phyloP scores from a whole-genome alignment of 92 coral and sea anemone species.

The Hydrozoanthus gracilis region DNA sequence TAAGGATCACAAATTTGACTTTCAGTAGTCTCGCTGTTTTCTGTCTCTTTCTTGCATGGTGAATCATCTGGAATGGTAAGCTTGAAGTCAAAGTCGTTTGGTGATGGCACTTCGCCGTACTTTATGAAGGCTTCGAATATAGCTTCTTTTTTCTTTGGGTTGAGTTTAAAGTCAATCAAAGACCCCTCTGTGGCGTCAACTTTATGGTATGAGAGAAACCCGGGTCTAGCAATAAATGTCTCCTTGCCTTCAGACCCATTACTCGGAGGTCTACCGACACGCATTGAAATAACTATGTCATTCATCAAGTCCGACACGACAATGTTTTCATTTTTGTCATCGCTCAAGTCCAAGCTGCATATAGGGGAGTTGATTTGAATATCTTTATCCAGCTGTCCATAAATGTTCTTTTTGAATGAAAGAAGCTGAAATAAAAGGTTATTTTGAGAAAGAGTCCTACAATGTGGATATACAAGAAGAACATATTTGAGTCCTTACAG shows the following conservation, averaged over 20 bases:
- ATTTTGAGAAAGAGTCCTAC: not conserved
- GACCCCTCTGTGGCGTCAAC: constrained; percentile 11
- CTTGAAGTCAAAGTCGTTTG: constrained; percentile 27
- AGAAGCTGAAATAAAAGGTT: constrained; percentile 15
- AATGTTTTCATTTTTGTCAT: constrained; percentile 26
- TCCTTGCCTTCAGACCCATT: not conserved
- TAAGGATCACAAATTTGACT: not conserved
- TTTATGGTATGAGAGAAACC: constrained; percentile 42
- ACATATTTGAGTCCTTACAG: not conserved
- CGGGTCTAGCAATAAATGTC: constrained; percentile 38
- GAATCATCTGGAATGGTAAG: constrained; percentile 14
- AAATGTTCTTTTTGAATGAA: not conserved
- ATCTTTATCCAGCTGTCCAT: not conserved
- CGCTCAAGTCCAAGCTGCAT: constrained; percentile 36
- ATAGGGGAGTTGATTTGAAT: constrained; percentile 27
- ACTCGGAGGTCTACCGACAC: not conserved
- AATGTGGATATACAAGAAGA: not conserved
- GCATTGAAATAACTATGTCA: constrained; percentile 38
- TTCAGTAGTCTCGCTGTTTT: not conserved
- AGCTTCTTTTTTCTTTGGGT: not conserved
- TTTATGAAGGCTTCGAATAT: constrained; percentile 25
- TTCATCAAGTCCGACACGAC: constrained; percentile 6
- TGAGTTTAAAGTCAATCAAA: constrained; percentile 6
- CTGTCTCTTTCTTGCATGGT: constrained; percentile 9
- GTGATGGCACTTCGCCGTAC: constrained; percentile 9